Percentiles rank a stretch among this genome's conserved stretches.
phyloP scores from a whole-genome alignment of 92 coral and sea anemone species.

The Porites evermanni region DNA sequence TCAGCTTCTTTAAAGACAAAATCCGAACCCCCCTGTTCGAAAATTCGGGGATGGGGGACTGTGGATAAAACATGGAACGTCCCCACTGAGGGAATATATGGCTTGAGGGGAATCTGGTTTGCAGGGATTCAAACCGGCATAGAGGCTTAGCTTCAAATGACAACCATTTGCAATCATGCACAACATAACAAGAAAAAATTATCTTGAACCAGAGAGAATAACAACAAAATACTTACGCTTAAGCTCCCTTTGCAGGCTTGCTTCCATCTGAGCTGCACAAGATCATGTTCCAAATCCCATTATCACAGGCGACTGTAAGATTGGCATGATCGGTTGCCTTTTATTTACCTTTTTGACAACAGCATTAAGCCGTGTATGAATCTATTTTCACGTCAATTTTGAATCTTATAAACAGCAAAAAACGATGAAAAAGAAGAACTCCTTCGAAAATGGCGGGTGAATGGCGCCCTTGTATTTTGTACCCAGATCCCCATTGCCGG shows the following conservation, averaged over 20 bases:
- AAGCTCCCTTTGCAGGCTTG: constrained; percentile 74
- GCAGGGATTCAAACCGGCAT: too few species aligned
- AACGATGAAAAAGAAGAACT: background rate
- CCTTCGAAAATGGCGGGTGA: constrained; percentile 80
- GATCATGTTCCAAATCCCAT: too few species aligned
- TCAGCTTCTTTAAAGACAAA: too few species aligned
- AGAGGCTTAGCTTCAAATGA: too few species aligned
- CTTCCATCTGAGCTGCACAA: constrained; percentile 59
- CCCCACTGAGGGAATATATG: too few species aligned
- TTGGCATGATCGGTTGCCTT: background rate
- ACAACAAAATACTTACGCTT: constrained; percentile 68
- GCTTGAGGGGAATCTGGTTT: too few species aligned
- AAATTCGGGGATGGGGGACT: too few species aligned
- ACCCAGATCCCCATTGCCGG: background rate
- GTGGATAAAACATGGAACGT: too few species aligned
- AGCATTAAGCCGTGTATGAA: background rate
- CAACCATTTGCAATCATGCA: too few species aligned
- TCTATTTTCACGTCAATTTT: background rate
- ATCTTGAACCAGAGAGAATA: too few species aligned
- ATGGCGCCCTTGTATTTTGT: background rate
- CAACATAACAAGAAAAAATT: too few species aligned
- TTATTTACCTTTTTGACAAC: background rate
- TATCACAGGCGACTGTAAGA: background rate
- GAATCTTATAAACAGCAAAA: background rate
- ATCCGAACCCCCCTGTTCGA: too few species aligned